Evolutionary conservation across 2,888 invertebrate species (phyloP).

Genomic region (Acanthosoma haemorrhoidale): DNA sequence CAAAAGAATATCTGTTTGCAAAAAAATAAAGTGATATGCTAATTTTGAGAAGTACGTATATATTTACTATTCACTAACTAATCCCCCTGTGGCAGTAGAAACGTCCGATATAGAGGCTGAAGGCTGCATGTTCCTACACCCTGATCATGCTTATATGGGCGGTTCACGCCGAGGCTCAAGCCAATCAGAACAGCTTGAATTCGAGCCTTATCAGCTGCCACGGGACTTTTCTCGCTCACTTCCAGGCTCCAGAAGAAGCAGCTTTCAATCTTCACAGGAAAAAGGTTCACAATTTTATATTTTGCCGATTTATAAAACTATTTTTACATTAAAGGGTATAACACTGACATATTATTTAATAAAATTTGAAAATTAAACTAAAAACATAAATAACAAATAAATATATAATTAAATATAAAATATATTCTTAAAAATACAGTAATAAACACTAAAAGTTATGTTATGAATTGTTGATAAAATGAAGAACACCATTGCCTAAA

Average conservation of each 20-base stretch:
- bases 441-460: not conserved
- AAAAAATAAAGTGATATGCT: too few species aligned
- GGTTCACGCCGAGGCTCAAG: constrained; percentile 81
- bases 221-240: constrained; percentile 81
- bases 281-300: constrained; percentile 38
- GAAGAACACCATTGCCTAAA: not conserved
- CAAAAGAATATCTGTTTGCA: too few species aligned
- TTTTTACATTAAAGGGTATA: not conserved
- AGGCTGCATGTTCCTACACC: constrained; percentile 63
- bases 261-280: constrained; percentile 58
- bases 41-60: too few species aligned
- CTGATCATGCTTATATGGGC: constrained; percentile 74
- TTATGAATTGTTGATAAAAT: not conserved
- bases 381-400: too few species aligned
- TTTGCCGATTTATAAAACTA: too few species aligned
- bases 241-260: constrained; percentile 77
- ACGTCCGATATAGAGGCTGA: constrained; percentile 38
- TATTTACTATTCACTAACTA: constrained; percentile 5
- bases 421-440: not conserved
- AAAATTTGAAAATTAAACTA: too few species aligned
- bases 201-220: constrained; percentile 71
- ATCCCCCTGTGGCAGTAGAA: constrained; percentile 28
- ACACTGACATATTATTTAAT: not conserved
- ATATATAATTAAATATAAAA: not conserved
- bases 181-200: constrained; percentile 79